phyloP scores from a whole-genome alignment of 2,888 invertebrate species.

The Xestoiulus laeticollis region DNA sequence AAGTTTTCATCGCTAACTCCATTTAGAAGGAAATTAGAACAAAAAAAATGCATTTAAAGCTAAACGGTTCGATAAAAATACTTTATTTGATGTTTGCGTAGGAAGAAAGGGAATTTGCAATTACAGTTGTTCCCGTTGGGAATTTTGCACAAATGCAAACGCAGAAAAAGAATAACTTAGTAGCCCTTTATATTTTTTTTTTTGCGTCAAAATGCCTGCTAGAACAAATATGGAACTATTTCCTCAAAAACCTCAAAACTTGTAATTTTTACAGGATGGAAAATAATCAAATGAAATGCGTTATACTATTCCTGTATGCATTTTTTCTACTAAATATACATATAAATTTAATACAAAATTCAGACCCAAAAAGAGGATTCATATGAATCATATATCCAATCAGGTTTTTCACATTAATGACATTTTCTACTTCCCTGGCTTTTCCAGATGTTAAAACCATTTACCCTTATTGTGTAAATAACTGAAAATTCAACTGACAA shows the following conservation, averaged over 20 bases:
- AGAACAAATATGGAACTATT: not conserved
- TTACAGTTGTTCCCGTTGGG: not conserved
- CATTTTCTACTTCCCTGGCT: no score
- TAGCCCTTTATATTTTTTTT: not conserved
- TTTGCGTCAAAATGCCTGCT: not conserved
- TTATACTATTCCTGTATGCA: not conserved
- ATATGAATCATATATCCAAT: no score
- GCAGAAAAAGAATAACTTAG: not conserved
- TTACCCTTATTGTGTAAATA: no score
- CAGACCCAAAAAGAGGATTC: no score
- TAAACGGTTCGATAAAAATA: slow-evolving; percentile 16
- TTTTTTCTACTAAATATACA: not conserved
- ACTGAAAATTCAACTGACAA: no score
- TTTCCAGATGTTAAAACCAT: no score
- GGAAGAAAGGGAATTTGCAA: not conserved
- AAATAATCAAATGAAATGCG: not conserved
- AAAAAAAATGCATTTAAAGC: not conserved
- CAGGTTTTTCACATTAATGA: no score
- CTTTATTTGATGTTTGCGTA: not conserved
- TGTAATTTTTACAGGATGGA: not conserved
- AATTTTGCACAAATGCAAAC: not conserved
- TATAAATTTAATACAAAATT: no score
- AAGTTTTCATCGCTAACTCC: not conserved
- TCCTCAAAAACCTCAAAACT: no score
- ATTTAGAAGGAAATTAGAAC: slow-evolving; percentile 24